phyloP scores from a whole-genome alignment of 2,113 vertebrate species.

The Scytalopus superciliaris region DNA sequence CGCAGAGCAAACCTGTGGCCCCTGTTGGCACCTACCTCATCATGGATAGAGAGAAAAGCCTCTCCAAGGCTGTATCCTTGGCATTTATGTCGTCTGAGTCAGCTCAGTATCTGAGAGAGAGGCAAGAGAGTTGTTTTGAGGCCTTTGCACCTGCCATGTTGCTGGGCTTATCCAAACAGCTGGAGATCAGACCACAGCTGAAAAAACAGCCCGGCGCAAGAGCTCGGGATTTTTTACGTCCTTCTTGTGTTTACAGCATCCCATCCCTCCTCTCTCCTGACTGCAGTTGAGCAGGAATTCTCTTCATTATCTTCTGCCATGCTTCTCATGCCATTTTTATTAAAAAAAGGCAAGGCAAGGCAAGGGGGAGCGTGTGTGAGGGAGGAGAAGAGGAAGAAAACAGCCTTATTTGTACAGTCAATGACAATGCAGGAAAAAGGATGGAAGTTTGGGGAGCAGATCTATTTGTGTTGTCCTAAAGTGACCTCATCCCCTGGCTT shows the following conservation, averaged over 20 bases:
- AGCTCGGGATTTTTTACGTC: constrained; percentile 46
- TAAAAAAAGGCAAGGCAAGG: constrained; percentile 31
- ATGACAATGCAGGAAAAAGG: not conserved
- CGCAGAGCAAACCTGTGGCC: not conserved
- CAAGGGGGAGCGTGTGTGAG: not conserved
- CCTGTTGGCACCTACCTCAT: not conserved
- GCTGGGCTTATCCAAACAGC: constrained; percentile 58
- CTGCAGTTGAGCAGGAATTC: constrained; percentile 58
- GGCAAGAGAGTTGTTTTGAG: constrained; percentile 6
- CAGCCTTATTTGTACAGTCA: not conserved
- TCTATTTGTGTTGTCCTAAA: not conserved
- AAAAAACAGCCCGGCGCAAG: constrained; percentile 59
- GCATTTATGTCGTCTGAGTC: constrained; percentile 7
- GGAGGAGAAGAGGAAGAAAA: not conserved
- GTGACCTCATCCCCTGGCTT: not conserved
- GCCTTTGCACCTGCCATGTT: constrained; percentile 65
- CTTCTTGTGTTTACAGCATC: constrained; percentile 62
- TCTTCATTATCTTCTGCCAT: constrained; percentile 59
- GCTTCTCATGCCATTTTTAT: constrained; percentile 58
- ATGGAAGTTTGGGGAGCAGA: not conserved
- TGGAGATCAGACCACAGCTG: constrained; percentile 51
- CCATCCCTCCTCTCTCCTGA: not conserved
- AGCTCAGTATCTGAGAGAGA: not conserved
- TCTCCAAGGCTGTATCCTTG: not conserved
- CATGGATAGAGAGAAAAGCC: not conserved